Percentiles rank a stretch among this genome's conserved stretches.
Conservation (phyloP, 1,140 invertebrate species). For the Gryllus bimaculatus region DNA sequence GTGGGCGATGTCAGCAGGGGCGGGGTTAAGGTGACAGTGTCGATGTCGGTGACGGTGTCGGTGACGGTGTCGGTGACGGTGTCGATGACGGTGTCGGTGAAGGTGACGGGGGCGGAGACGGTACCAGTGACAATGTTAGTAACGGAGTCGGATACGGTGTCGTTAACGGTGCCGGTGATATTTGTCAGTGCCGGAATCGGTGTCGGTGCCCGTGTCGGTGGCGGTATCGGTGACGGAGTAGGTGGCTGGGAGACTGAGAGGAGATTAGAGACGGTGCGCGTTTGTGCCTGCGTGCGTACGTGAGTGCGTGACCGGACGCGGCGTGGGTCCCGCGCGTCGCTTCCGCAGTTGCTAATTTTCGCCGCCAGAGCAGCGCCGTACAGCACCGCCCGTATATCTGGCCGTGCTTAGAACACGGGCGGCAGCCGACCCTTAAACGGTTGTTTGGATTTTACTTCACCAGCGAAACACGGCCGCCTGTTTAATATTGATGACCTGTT, state of each 20-base stretch:
- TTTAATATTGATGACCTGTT: slow-evolving; percentile 5
- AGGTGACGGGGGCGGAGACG: not conserved
- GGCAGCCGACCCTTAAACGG: not conserved
- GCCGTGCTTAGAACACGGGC: not conserved
- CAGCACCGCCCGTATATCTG: not conserved
- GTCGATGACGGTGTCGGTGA: no score
- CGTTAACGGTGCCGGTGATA: no score
- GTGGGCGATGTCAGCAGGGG: no score
- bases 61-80: no score
- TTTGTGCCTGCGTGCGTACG: no score
- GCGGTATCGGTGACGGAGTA: no score
- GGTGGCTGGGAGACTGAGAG: no score
- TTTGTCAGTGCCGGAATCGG: no score
- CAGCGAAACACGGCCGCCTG: not conserved
- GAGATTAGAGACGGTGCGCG: no score
- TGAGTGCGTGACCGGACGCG: not conserved
- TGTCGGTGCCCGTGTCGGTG: no score
- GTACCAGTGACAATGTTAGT: not conserved
- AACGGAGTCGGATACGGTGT: not conserved
- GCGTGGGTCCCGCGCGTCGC: not conserved
- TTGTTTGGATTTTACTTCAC: slow-evolving; percentile 1
- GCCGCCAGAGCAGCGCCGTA: not conserved
- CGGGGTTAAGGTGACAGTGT: no score
- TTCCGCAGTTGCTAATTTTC: not conserved
- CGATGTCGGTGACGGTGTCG: no score